Evolutionary conservation across 2,797 vertebrate genomes (phyloP).

Genomic region (Rhincodon typus): DNA sequence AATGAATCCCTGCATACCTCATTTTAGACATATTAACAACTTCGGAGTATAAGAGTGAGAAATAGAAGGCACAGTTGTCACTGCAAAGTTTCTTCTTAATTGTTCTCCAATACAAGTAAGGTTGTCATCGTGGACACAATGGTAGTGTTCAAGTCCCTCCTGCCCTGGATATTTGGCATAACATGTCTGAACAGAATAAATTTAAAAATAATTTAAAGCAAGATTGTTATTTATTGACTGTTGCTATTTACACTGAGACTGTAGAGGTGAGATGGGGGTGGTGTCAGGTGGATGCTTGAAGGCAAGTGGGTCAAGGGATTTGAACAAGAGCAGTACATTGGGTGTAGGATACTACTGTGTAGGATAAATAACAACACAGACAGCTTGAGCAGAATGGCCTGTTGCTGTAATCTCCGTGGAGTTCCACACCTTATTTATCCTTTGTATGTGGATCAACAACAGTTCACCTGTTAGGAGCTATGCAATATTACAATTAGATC

Average conservation of each 20-base stretch:
- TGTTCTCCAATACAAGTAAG: too few relatives aligned
- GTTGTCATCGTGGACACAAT: too few relatives aligned
- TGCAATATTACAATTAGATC: not conserved
- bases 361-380: not conserved
- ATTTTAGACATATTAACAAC: too few relatives aligned
- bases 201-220: too few relatives aligned
- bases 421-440: not conserved
- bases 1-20: too few relatives aligned
- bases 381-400: not conserved
- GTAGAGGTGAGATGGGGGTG: not conserved
- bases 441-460: not conserved
- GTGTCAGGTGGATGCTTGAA: not conserved
- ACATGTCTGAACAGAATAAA: too few relatives aligned
- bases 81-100: not conserved
- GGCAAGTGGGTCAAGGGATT: not conserved
- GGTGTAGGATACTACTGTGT: not conserved
- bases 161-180: too few relatives aligned
- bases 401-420: not conserved
- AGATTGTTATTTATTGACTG: not conserved
- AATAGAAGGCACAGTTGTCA: too few relatives aligned
- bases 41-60: too few relatives aligned
- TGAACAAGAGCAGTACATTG: not conserved
- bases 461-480: not conserved
- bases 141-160: too few relatives aligned
- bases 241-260: not conserved